phyloP scores from a whole-genome alignment of 2,113 vertebrate species.

The Lampris megalopsis region DNA sequence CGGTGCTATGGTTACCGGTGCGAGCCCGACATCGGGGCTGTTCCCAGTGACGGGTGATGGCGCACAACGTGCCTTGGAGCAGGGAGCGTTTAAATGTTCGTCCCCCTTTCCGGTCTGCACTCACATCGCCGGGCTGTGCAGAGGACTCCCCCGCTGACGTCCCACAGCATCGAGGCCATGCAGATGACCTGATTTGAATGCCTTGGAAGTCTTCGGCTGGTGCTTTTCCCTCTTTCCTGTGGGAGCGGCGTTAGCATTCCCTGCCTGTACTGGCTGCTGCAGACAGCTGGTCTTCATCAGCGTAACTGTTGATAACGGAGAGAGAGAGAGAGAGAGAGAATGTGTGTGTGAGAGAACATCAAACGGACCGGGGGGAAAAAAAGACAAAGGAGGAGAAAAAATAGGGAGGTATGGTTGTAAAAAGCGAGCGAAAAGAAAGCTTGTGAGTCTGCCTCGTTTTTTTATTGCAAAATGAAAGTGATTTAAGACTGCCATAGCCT shows the following conservation, averaged over 20 bases:
- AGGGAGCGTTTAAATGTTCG: too few species aligned
- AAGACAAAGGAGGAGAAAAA: slow-evolving; percentile 11
- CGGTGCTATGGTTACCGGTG: too few species aligned
- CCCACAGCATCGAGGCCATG: slow-evolving; percentile 30
- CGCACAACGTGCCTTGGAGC: too few species aligned
- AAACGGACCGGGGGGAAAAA: neutral
- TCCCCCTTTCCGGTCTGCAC: neutral
- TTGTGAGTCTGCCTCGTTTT: slow-evolving; percentile 47
- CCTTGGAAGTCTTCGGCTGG: slow-evolving; percentile 28
- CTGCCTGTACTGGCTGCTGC: slow-evolving; percentile 38
- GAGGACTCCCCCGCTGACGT: slow-evolving; percentile 28
- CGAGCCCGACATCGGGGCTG: too few species aligned
- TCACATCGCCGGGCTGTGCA: slow-evolving; percentile 12
- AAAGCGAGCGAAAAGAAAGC: slow-evolving; percentile 12
- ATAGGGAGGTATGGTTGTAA: slow-evolving; percentile 20
- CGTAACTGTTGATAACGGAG: slow-evolving; percentile 47
- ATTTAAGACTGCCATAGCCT: slow-evolving; percentile 61
- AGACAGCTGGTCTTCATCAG: slow-evolving; percentile 64
- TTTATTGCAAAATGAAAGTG: slow-evolving; percentile 65
- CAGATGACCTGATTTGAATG: slow-evolving; percentile 54
- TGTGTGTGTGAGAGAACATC: slow-evolving; percentile 21
- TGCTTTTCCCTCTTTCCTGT: slow-evolving; percentile 29
- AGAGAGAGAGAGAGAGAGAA: slow-evolving; percentile 8
- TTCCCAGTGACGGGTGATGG: too few species aligned
- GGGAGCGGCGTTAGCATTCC: slow-evolving; percentile 33